Conservation (phyloP, 92 coral and sea anemone species). For the Parazoanthus atlanticus region DNA sequence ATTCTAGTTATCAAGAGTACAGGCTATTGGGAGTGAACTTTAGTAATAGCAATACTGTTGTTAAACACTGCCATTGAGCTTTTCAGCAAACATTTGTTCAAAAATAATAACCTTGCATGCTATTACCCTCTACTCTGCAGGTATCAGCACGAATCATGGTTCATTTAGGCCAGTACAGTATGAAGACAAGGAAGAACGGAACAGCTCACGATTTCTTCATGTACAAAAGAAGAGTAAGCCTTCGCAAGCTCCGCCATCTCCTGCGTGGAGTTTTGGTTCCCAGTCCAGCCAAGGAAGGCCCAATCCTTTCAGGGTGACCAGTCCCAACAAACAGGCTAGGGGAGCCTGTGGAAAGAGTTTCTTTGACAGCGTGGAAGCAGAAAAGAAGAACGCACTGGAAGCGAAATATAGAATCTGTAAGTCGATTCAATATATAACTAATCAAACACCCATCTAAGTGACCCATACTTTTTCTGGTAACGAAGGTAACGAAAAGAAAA, state of each 20-base stretch:
- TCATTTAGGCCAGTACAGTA: background rate
- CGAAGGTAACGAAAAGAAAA: too few species aligned
- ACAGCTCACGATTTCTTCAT: background rate
- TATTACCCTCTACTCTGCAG: background rate
- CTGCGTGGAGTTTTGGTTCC: conserved; percentile 46
- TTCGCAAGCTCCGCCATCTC: conserved; percentile 55
- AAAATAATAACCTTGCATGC: background rate
- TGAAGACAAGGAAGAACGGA: conserved; percentile 2
- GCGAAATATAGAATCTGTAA: conserved; percentile 66
- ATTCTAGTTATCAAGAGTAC: too few species aligned
- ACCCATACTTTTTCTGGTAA: background rate
- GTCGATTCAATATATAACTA: background rate
- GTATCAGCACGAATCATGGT: background rate
- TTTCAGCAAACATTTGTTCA: background rate
- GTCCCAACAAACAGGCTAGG: conserved; percentile 57
- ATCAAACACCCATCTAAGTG: background rate
- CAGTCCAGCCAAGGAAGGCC: conserved; percentile 81
- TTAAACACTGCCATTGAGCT: background rate
- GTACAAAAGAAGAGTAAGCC: conserved; percentile 50
- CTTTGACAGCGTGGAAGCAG: conserved; percentile 92
- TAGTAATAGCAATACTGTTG: too few species aligned
- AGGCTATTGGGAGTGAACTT: background rate
- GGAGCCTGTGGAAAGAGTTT: conserved; percentile 80
- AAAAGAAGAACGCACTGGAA: conserved; percentile 66
- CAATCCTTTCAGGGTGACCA: conserved; percentile 88